Evolutionary conservation across 92 coral and sea anemone genomes (phyloP).

Genomic region (Chrysogorgia sp.): DNA sequence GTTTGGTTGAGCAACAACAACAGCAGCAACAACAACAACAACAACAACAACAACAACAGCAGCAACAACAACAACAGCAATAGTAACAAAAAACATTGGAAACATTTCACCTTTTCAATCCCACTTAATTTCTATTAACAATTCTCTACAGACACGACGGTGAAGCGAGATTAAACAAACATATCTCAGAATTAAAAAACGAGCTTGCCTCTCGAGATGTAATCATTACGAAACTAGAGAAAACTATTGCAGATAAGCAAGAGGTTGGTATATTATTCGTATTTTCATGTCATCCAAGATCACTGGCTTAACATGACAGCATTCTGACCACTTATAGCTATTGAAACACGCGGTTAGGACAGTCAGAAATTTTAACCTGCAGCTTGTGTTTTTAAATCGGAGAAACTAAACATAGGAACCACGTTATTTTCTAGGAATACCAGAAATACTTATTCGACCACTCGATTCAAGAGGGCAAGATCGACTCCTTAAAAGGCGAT

Average conservation of each 20-base stretch:
- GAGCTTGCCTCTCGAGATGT: slow-evolving; percentile 79
- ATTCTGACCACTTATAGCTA: too few relatives aligned
- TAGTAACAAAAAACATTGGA: not conserved
- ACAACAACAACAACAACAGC: too few relatives aligned
- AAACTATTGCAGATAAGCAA: slow-evolving; percentile 70
- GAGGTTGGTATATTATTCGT: slow-evolving; percentile 76
- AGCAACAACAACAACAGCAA: too few relatives aligned
- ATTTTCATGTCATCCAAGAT: too few relatives aligned
- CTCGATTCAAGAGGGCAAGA: slow-evolving; percentile 76
- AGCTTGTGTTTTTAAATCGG: not conserved
- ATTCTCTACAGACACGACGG: slow-evolving; percentile 71
- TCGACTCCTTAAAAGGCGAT: slow-evolving; percentile 82
- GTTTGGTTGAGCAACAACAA: too few relatives aligned
- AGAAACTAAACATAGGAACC: not conserved
- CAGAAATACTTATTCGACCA: slow-evolving; percentile 51
- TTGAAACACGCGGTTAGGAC: too few relatives aligned
- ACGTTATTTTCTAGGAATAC: not conserved
- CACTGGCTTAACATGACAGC: too few relatives aligned
- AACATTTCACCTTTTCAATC: too few relatives aligned
- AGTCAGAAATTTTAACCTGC: too few relatives aligned
- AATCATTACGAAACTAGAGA: slow-evolving; percentile 77
- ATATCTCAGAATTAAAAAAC: slow-evolving; percentile 80
- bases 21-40: too few relatives aligned
- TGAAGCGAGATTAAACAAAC: slow-evolving; percentile 80
- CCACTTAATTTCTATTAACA: not conserved